phyloP scores from a whole-genome alignment of 2,797 vertebrate genomes.

The Valencia hispanica region DNA sequence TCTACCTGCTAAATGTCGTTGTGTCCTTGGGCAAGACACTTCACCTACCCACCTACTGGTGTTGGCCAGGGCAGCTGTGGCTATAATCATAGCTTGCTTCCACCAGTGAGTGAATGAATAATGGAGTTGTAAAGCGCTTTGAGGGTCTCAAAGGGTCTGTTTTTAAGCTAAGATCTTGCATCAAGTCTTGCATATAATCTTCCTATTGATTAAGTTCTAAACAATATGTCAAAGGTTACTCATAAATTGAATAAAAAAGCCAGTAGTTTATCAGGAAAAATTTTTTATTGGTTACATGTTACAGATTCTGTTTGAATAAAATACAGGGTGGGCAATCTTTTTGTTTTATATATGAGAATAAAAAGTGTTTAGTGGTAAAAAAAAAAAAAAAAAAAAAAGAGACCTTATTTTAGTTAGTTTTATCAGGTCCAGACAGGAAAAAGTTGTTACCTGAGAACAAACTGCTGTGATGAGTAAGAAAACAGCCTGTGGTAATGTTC shows the following conservation, averaged over 20 bases:
- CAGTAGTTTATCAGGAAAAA: constrained; percentile 22
- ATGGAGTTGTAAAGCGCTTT: no score
- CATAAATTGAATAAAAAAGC: not conserved
- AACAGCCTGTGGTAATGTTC: constrained; percentile 13
- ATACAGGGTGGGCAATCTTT: constrained; percentile 10
- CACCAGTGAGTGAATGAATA: no score
- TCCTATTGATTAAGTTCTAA: not conserved
- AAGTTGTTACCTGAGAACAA: constrained; percentile 14
- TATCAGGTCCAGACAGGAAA: constrained; percentile 22
- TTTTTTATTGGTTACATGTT: constrained; percentile 55
- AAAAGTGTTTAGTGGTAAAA: constrained; percentile 7
- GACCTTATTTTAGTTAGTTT: constrained; percentile 8
- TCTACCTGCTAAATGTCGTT: no score
- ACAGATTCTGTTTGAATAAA: constrained; percentile 36
- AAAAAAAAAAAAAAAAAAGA: not conserved
- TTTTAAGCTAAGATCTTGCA: not conserved
- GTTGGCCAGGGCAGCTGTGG: no score
- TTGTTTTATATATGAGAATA: constrained; percentile 13
- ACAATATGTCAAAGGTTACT: not conserved
- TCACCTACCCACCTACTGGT: no score
- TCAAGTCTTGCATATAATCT: not conserved
- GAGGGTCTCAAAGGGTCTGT: no score
- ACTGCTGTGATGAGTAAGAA: constrained; percentile 6
- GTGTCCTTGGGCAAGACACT: no score
- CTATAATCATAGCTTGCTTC: no score